Conservation (phyloP, 2,888 invertebrate genomes). For the Bellardia bayeri region DNA sequence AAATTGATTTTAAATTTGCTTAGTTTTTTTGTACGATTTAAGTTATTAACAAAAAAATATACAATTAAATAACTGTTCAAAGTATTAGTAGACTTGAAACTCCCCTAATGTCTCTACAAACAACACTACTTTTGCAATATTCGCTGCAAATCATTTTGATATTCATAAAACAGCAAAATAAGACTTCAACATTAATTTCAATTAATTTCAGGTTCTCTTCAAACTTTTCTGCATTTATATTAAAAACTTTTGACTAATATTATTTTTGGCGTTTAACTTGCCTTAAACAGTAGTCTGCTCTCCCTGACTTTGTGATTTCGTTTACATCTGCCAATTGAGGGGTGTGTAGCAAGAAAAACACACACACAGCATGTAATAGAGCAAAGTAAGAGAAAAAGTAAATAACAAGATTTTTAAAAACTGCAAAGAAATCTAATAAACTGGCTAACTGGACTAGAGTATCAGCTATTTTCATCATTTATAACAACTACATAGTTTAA, state of each 20-base stretch:
- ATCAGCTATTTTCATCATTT: not conserved
- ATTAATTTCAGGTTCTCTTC: conserved; percentile 19
- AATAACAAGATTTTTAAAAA: not conserved
- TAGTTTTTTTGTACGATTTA: too few relatives aligned
- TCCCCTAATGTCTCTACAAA: too few relatives aligned
- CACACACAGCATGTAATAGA: not conserved
- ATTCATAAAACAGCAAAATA: not conserved
- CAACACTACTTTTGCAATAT: too few relatives aligned
- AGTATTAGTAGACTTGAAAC: too few relatives aligned
- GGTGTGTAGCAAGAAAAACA: not conserved
- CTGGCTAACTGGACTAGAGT: not conserved
- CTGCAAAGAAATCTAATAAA: too few relatives aligned
- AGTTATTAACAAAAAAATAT: too few relatives aligned
- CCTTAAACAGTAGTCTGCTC: not conserved
- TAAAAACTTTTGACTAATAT: not conserved
- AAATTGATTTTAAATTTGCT: too few relatives aligned
- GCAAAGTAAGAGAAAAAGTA: not conserved
- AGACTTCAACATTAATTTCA: conserved; percentile 42
- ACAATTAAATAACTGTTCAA: too few relatives aligned
- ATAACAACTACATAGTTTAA: too few relatives aligned
- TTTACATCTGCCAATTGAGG: not conserved
- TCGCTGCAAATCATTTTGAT: not conserved
- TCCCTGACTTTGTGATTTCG: not conserved
- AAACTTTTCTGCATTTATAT: not conserved
- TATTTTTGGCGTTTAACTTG: not conserved